phyloP scores from a whole-genome alignment of 1,140 invertebrate species.

The Brachionus manjavacas region DNA sequence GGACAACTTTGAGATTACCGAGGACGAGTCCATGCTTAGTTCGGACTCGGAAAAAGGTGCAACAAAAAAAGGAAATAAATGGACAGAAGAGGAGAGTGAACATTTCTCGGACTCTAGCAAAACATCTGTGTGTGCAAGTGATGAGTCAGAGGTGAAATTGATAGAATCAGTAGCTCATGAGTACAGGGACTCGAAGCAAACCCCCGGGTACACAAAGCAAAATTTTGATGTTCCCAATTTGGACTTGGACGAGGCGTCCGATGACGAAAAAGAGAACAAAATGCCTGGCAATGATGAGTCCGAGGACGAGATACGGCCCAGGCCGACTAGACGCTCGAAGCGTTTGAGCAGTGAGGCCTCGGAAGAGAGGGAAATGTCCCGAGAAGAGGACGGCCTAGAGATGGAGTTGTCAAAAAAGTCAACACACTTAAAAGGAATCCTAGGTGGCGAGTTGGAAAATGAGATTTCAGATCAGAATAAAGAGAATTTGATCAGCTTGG shows the following conservation, averaged over 20 bases:
- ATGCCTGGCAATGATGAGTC: background rate
- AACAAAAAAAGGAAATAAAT: background rate
- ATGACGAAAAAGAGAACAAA: background rate
- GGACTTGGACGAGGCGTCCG: background rate
- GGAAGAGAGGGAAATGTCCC: background rate
- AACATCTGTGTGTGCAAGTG: background rate
- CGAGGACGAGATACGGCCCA: background rate
- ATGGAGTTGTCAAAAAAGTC: background rate
- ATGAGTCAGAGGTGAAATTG: background rate
- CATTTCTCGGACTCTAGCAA: background rate
- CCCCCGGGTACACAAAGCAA: background rate
- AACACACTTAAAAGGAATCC: background rate
- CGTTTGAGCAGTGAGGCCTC: background rate
- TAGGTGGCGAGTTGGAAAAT: background rate
- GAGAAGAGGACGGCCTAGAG: background rate
- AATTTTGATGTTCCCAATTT: background rate
- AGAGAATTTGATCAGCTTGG: background rate
- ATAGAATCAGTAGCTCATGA: background rate
- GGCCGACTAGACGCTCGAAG: background rate
- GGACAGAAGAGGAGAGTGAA: no score
- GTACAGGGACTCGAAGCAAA: background rate
- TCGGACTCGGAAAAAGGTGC: background rate
- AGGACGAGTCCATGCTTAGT: background rate
- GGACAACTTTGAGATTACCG: background rate
- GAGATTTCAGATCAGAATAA: background rate